Conservation (phyloP, 2,888 invertebrate genomes). For the Koerneria pararmatus region DNA sequence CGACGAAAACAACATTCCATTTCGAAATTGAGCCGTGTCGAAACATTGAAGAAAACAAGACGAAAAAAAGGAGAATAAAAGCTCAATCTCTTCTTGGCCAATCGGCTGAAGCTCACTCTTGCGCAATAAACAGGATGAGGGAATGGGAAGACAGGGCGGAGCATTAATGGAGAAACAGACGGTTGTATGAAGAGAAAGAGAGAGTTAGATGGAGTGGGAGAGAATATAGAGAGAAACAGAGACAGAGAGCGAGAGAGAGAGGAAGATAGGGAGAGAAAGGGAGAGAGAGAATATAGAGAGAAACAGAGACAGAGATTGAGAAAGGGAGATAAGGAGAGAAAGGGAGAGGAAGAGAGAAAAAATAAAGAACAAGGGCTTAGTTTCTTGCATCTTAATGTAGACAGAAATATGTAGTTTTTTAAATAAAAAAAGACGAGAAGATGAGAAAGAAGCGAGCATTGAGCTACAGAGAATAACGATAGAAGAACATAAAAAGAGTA, state of each 20-base stretch:
- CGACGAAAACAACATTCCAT: no score
- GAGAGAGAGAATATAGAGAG: constrained; percentile 10
- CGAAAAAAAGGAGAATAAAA: no score
- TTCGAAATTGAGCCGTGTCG: no score
- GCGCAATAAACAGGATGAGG: no score
- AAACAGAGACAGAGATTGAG: constrained; percentile 1
- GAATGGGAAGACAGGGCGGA: no score
- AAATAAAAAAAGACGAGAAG: constrained; percentile 18
- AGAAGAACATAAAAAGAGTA: background rate
- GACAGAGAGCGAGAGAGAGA: background rate
- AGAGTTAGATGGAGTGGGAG: background rate
- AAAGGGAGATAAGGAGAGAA: constrained; percentile 5
- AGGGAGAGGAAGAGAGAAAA: constrained; percentile 13
- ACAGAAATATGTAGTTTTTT: constrained; percentile 12
- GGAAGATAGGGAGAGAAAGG: constrained; percentile 11
- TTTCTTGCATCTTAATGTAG: constrained; percentile 25
- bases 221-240: constrained; percentile 3
- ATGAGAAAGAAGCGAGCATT: background rate
- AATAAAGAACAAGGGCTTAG: constrained; percentile 9
- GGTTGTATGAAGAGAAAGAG: background rate
- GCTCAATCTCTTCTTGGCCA: no score
- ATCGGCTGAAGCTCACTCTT: no score
- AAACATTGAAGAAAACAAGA: no score
- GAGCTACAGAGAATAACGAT: constrained; percentile 7
- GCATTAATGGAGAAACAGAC: background rate